phyloP scores from a whole-genome alignment of 2,888 invertebrate genomes.

The Coelopa pilipes region DNA sequence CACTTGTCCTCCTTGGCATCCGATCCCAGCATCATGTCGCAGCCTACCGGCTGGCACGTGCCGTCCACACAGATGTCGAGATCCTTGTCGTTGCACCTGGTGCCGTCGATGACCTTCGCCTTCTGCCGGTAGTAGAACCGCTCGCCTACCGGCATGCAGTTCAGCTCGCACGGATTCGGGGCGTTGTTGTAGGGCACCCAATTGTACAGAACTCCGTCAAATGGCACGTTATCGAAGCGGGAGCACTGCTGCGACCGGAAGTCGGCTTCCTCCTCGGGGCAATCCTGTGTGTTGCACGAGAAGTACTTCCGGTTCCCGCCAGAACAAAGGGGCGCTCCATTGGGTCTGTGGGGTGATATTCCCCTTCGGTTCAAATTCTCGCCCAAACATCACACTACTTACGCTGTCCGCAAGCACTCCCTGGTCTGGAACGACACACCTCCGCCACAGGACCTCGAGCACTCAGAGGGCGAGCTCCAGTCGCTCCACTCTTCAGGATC shows the following conservation, averaged over 20 bases:
- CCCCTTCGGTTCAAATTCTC: background rate
- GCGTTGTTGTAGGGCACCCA: constrained; percentile 92
- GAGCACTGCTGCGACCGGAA: constrained; percentile 92
- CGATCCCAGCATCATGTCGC: constrained; percentile 94
- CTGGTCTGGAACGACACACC: constrained; percentile 89
- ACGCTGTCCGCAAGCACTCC: constrained; percentile 76
- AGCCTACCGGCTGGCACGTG: constrained; percentile 91
- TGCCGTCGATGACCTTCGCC: constrained; percentile 84
- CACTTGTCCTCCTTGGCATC: constrained; percentile 88
- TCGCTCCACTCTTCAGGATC: constrained; percentile 79
- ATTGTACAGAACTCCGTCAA: constrained; percentile 84
- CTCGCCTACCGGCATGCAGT: constrained; percentile 93
- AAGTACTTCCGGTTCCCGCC: constrained; percentile 87
- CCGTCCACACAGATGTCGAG: constrained; percentile 96
- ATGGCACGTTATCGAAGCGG: constrained; percentile 81
- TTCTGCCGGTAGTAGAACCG: constrained; percentile 91
- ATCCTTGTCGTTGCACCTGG: constrained; percentile 82
- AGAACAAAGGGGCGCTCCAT: constrained; percentile 74
- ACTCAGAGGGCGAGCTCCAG: constrained; percentile 85
- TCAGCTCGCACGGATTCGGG: constrained; percentile 91
- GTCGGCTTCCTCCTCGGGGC: constrained; percentile 80
- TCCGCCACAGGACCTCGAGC: constrained; percentile 92
- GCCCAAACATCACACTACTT: constrained; percentile 47
- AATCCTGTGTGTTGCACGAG: constrained; percentile 93
- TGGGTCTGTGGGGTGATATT: constrained; percentile 67